Conservation (phyloP, 1,140 invertebrate genomes). For the Pogonognathellus flavescens region DNA sequence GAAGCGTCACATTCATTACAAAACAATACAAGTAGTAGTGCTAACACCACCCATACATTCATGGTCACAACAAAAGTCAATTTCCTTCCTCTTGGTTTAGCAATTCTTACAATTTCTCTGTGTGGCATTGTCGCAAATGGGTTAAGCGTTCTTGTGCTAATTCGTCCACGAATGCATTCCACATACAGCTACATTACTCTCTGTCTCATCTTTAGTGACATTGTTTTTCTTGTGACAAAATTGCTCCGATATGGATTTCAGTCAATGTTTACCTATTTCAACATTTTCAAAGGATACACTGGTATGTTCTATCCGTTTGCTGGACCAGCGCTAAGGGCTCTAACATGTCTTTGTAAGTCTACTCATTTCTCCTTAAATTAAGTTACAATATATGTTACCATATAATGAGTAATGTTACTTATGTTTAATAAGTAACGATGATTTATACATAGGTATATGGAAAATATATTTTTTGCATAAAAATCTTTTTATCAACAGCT, state of each 20-base stretch:
- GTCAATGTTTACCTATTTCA: constrained; percentile 52
- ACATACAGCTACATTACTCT: constrained; percentile 57
- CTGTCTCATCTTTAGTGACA: constrained; percentile 57
- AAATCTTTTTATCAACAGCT: not conserved
- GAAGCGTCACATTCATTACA: not conserved
- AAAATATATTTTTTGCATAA: too few relatives aligned
- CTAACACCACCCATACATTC: not conserved
- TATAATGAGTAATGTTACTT: too few relatives aligned
- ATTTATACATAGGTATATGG: too few relatives aligned
- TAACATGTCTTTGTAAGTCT: constrained; percentile 48
- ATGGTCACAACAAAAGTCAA: not conserved
- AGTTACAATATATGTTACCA: too few relatives aligned
- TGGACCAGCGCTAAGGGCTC: constrained; percentile 50
- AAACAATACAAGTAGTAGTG: not conserved
- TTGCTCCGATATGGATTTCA: constrained; percentile 58
- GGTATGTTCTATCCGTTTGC: constrained; percentile 49
- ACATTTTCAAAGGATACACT: constrained; percentile 40
- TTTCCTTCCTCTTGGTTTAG: constrained; percentile 1
- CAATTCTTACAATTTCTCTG: not conserved
- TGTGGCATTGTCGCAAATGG: constrained; percentile 54
- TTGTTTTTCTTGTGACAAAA: constrained; percentile 57
- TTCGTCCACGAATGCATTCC: constrained; percentile 55
- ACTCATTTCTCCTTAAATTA: not conserved
- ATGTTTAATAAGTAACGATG: too few relatives aligned
- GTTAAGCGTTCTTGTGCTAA: constrained; percentile 46